Base-by-base conservation (phyloP, 2,888 invertebrate genomes). In the Sussaba pulchella region DNA sequence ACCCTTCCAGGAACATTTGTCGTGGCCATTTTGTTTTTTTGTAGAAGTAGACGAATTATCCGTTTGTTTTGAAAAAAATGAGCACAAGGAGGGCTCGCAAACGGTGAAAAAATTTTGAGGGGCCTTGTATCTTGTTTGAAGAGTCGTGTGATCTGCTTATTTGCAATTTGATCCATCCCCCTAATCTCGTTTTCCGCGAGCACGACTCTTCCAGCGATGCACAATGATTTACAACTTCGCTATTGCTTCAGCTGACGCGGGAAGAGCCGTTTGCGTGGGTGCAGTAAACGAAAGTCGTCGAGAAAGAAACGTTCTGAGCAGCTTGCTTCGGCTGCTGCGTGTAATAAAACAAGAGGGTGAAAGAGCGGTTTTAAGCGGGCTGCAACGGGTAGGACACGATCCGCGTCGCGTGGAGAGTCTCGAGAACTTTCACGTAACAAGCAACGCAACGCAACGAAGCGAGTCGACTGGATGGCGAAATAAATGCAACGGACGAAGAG, bases 371-470 rank as follows among this genome's bases (percentile, higher is more conserved):
- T 9, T 8, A 9, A 24, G 61, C n/a, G 52, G 5, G 52, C 12
- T 19, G n/a, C n/a, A 39, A 9, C 26, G 21, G 47, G 47, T 21
- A 47, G 31, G 39, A 12, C 63, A 45, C 64, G 66, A 75, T 75
- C 43, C 3, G 31, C 43, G 41, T 52, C 45, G 71, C 75, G 75
- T 71, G 75, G 63, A 75, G 52, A 66, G 64, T 67, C 45, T 63
- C 41, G 36, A 24, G 24, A 80, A 76, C 80, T 80, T 76, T 80
- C 80, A 72, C 80, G 80, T 71, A 71, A 73, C 73, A 6, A 61
- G 41, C 39, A 31, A 12, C 21, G 39, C 57, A 36, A 66, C 47
- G 50, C 14, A 47, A 36, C 31, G 14, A 59, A 39, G 36, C 4
- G 31, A 31, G 6, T 5, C 31, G 31, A 31, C 31, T 6, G 6